A percentile compares a stretch with the other conserved stretches of the same genome.
Evolutionary conservation across 2,797 vertebrate genomes (phyloP).

Genomic region (Anguilla marmorata): DNA sequence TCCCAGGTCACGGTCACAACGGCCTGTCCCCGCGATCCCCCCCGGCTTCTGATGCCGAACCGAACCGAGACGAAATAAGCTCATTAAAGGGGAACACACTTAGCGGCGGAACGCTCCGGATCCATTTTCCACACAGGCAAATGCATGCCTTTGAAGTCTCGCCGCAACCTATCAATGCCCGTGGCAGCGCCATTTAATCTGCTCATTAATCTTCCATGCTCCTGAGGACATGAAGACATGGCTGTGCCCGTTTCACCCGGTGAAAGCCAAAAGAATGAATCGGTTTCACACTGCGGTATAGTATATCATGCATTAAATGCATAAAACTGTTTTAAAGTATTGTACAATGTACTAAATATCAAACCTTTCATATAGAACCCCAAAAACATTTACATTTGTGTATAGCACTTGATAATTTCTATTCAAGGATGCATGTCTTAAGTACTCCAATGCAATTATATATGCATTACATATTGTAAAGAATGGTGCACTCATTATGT

Average conservation of each 20-base stretch:
- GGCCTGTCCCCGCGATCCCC: neutral
- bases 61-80: constrained; percentile 28
- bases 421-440: neutral
- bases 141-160: constrained; percentile 29
- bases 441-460: neutral
- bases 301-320: neutral
- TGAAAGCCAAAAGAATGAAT: constrained; percentile 9
- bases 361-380: neutral
- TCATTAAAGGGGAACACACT: constrained; percentile 24
- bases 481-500: neutral
- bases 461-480: neutral
- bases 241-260: neutral
- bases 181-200: constrained; percentile 29
- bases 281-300: neutral
- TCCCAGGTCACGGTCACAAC: constrained; percentile 25
- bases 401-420: neutral
- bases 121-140: constrained; percentile 30
- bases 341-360: neutral
- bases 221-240: constrained; percentile 1
- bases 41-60: constrained; percentile 19
- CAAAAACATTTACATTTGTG: neutral
- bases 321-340: neutral
- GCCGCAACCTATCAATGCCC: constrained; percentile 13
- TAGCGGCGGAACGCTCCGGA: constrained; percentile 12
- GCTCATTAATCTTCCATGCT: constrained; percentile 32